Conservation (phyloP, 1,140 invertebrate species). For the Epicauta chinensis region DNA sequence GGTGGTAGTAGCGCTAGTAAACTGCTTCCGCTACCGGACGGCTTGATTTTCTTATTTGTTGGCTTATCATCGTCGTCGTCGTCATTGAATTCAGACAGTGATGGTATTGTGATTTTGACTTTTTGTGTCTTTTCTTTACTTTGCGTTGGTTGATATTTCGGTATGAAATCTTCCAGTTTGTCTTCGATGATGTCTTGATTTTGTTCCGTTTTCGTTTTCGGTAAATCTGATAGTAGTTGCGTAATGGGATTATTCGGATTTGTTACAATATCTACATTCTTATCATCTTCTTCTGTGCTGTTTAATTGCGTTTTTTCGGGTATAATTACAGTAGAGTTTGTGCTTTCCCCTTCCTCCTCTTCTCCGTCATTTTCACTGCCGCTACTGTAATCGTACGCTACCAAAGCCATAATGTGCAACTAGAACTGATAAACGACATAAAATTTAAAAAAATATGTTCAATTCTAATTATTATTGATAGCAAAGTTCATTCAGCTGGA, state of each 20-base stretch:
- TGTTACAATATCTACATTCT: conserved; percentile 4
- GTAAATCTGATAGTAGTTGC: conserved; percentile 17
- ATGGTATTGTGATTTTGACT: conserved; percentile 34
- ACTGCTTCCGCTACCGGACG: conserved; percentile 26
- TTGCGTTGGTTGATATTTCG: conserved; percentile 23
- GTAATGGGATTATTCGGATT: neutral
- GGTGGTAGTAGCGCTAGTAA: conserved; percentile 32
- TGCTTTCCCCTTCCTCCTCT: conserved; percentile 9
- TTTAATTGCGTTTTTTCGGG: neutral
- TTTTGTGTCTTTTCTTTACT: conserved; percentile 27
- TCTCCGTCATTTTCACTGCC: conserved; percentile 29
- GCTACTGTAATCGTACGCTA: conserved; percentile 34
- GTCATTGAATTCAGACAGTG: conserved; percentile 31
- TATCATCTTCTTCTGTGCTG: neutral
- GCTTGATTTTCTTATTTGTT: conserved; percentile 21
- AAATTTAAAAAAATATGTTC: no score
- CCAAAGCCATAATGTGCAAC: conserved; percentile 36
- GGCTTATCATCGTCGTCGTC: conserved; percentile 27
- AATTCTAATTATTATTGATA: no score
- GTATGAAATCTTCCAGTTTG: conserved; percentile 34
- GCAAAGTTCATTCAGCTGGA: no score
- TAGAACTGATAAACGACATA: no score
- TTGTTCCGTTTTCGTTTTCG: conserved; percentile 5
- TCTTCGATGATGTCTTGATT: conserved; percentile 19
- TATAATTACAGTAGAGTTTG: neutral